These are phyloP conservation scores for Drosophila asahinai DNA, from an alignment of 1,140 invertebrate species.

Conservation along the genomic window DNA sequence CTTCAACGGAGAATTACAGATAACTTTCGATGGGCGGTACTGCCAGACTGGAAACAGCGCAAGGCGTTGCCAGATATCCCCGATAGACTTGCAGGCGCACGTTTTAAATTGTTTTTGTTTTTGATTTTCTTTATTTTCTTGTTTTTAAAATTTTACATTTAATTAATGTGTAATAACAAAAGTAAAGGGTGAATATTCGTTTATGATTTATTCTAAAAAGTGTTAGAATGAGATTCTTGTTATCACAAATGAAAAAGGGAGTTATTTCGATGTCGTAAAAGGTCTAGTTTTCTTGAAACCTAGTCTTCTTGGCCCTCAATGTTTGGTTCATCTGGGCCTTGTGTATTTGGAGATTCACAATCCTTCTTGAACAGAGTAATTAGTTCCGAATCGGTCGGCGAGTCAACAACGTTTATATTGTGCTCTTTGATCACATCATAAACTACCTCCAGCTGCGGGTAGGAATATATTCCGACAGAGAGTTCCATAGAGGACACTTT, in stretches of 20 bases:
- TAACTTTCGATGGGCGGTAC: neutral
- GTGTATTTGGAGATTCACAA: neutral
- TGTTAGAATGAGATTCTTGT: neutral
- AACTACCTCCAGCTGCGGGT: constrained; percentile 31
- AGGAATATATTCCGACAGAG: constrained; percentile 30
- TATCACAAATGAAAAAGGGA: neutral
- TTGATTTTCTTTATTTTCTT: too few species aligned
- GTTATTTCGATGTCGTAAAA: neutral
- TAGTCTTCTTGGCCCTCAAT: neutral
- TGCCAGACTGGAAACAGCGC: neutral
- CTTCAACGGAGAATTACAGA: neutral
- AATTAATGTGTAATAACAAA: constrained; percentile 8
- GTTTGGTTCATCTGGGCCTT: neutral
- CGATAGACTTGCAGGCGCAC: too few species aligned
- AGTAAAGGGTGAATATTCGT: neutral
- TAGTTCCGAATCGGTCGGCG: constrained; percentile 43
- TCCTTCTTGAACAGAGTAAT: constrained; percentile 42
- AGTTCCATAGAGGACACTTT: constrained; percentile 5
- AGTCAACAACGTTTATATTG: constrained; percentile 47
- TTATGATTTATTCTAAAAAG: too few species aligned
- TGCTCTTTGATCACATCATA: constrained; percentile 23
- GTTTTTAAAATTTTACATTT: constrained; percentile 1
- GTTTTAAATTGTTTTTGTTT: neutral
- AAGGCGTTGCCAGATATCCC: neutral
- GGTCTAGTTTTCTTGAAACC: neutral